Evolutionary conservation across 2,797 vertebrate genomes (phyloP), one percentile per base, ranked within the genome.

Genomic region (Pterois miles): DNA sequence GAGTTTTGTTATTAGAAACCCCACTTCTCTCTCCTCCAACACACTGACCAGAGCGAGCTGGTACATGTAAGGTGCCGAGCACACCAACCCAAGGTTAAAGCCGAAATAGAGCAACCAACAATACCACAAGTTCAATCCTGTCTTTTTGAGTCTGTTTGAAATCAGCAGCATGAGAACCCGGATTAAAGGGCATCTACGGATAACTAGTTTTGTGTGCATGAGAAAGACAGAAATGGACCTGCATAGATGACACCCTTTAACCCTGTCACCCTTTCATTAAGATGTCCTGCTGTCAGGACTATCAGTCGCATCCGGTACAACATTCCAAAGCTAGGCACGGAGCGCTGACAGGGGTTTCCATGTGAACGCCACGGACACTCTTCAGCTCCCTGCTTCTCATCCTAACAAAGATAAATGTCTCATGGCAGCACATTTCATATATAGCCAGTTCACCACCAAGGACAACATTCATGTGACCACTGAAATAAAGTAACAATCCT

Each of bases 311-410:
- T 83, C 63, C 6, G 8, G 1, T 58, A 58, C 33, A 57, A 64
- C 66, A 71, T 70, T 80, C 10, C 5, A 43, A 75, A 63, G 52
- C 63, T 33, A 31, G 25, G 52, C 63, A 58, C 43, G 31, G 81
- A 85, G 65, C 40, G 75, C 88, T 81, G 82, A 90, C 66, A 27
- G n/a, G 12, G 70, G 81, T 88, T 74, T 72, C 81, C 78, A 83
- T 63, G 63, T 73, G 83, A 84, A 86, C 46, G 1, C 18, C 38
- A 71, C n/a, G 1, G 70, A 73, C 75, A 80, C 13, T 33, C 64
- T 75, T 68, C 64, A 80, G 72, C 62, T 73, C 53, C 52, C 36
- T 9, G 59, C 58, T 63, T 76, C 71, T 70, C 12, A 0, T 62
- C 67, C 63, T 9, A 43, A 63, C 63, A 38, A 38, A 12, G 71